Base-by-base conservation (phyloP, 2,888 invertebrate species). In the Rhimphoctona megacephalus region DNA sequence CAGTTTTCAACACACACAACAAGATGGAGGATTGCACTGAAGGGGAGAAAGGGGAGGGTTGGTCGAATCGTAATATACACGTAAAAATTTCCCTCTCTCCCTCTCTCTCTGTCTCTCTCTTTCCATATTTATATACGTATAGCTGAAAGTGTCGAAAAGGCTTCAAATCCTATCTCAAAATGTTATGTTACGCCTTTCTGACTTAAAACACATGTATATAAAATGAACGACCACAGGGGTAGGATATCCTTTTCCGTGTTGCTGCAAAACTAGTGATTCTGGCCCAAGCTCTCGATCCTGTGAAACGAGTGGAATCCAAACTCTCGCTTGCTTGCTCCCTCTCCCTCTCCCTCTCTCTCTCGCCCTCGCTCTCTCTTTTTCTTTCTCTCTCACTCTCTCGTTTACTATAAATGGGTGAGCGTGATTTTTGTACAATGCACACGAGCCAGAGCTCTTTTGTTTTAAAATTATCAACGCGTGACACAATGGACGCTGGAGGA, bases 401-500 rank as follows among this genome's bases (percentile, higher is more conserved):
- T 77, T 78, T 54, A 57, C 72, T 70, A 33, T 52, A 64, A 25
- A 72, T 30, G 52, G 81, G 69, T 49, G 57, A 72, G 61, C 85
- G 89, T 91, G 92, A 93, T 93, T 93, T 93, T 93, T 93, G 92
- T 91, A 93, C 93, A 93, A 93, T 92, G 93, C 89, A 80, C 89
- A 88, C 89, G 83, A 87, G 84, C 91, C 86, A 85, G 89, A 79
- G 90, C 90, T 85, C 88, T 91, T 93, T 94, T 93, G 93, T 94
- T 93, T 92, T 90, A 92, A 94, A 94, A 94, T 94, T 94, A 94
- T 94, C 94, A 94, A 94, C 93, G 91, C 92, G 92, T 92, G 91
- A 92, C 93, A 93, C 93, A 94, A 93, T 85, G 84, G 84, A 85
- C 52, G 54, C 69, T 57, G 57, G 52, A 46, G 61, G 72, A 74